phyloP scores from a whole-genome alignment of 2,797 vertebrate species.

The Semotilus atromaculatus region DNA sequence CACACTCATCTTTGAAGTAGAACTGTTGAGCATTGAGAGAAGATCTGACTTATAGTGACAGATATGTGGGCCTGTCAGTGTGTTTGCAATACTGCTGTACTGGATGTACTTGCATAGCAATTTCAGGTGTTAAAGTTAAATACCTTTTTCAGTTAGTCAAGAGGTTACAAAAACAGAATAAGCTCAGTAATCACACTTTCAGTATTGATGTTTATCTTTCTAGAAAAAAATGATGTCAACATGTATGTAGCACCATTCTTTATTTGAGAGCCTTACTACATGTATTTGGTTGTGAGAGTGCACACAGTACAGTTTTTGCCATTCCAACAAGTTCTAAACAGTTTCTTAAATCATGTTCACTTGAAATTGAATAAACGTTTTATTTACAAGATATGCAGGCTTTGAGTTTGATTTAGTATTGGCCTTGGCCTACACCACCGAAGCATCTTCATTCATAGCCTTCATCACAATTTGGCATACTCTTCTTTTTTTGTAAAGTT shows the following conservation, averaged over 20 bases:
- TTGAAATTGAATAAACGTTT: slow-evolving; percentile 56
- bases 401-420: slow-evolving; percentile 10
- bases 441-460: slow-evolving; percentile 5
- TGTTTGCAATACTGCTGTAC: slow-evolving; percentile 4
- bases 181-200: background rate
- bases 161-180: background rate
- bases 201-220: background rate
- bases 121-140: slow-evolving; percentile 5
- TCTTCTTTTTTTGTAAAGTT: slow-evolving; percentile 26
- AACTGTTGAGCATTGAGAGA: slow-evolving; percentile 86
- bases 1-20: slow-evolving; percentile 91
- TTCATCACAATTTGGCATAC: background rate
- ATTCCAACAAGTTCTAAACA: slow-evolving; percentile 56
- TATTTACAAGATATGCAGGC: slow-evolving; percentile 46
- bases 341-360: slow-evolving; percentile 34
- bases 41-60: slow-evolving; percentile 81
- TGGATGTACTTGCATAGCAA: background rate
- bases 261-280: slow-evolving; percentile 60
- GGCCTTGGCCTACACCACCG: slow-evolving; percentile 6
- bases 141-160: background rate
- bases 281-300: slow-evolving; percentile 58
- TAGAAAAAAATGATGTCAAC: slow-evolving; percentile 14
- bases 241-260: slow-evolving; percentile 63
- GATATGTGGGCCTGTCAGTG: slow-evolving; percentile 9
- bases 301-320: slow-evolving; percentile 54